These are phyloP conservation scores for Achlya flavicornis DNA, from an alignment of 2,888 invertebrate species.

Conservation along the genomic window DNA sequence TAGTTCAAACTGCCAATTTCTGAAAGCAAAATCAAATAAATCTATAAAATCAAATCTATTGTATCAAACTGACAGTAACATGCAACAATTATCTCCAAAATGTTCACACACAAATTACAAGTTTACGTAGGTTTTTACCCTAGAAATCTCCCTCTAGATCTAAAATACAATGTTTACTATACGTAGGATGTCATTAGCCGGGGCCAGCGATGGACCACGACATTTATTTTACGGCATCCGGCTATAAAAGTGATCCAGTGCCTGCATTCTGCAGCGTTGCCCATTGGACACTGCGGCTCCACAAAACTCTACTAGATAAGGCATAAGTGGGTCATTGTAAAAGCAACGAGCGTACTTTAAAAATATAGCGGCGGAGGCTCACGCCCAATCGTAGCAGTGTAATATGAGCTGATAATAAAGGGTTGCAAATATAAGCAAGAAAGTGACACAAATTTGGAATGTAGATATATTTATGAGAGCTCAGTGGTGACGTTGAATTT, in stretches of 20 bases:
- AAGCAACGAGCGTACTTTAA: neutral
- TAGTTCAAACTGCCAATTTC: no score
- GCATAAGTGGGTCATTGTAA: conserved; percentile 14
- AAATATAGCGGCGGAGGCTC: neutral
- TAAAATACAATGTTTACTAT: conserved; percentile 55
- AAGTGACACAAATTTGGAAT: no score
- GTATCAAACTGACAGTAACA: neutral
- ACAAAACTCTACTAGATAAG: conserved; percentile 42
- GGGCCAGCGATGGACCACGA: conserved; percentile 78
- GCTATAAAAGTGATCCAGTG: conserved; percentile 84
- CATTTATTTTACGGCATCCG: conserved; percentile 84
- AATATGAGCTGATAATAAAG: no score
- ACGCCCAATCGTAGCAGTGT: no score
- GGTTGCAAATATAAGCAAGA: no score
- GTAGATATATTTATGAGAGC: no score
- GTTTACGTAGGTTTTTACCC: conserved; percentile 15
- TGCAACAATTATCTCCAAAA: neutral
- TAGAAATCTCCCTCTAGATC: conserved; percentile 28
- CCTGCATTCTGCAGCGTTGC: conserved; percentile 79
- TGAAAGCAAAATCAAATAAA: no score
- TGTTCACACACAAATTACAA: neutral
- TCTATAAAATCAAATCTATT: no score
- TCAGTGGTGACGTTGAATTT: no score
- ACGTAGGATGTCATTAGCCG: conserved; percentile 76
- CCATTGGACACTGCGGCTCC: conserved; percentile 42